Evolutionary conservation across 2,797 vertebrate genomes (phyloP), one percentile per base, ranked within the genome.

Genomic region (Bradypodion pumilum): DNA sequence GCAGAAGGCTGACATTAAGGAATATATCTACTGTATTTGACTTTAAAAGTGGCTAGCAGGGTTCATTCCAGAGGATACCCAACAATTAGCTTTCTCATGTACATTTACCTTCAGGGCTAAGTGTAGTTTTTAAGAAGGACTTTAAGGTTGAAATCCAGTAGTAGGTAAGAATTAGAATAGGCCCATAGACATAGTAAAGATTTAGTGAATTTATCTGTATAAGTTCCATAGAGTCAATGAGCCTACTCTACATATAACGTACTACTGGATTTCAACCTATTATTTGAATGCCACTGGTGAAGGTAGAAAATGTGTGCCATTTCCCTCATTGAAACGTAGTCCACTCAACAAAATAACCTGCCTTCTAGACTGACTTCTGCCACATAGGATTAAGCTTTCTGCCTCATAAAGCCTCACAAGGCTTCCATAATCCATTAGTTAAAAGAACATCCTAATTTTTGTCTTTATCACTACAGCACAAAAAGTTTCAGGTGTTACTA

Each of bases 361-460:
- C 62, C 35, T 85, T 87, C 86, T 9, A 72, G 65, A 80, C 56
- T 82, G 59, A 2, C 66, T 89, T 86, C n/a, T 89, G 37, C 44
- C 1, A 0, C 66, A 40, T 12, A 27, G 29, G 85, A 70, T 83
- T 72, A 87, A 35, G 44, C 63, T 90, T 89, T 90, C 81, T 89
- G 68, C 68, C 80, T 76, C 76, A 60, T 83, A 85, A 89, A 87
- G 60, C 56, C 77, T 29, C 10, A 44, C 56, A 52, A 12, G 77
- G 9, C 74, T 87, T 89, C 72, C 2, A 1, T 87, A 90, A 86
- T 82, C 63, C 13, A 81, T 89, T 83, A 46, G 82, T 81, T 86
- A 80, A 72, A 72, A 62, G 35, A 89, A 85, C 44, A 63, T 83
- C n/a, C 80, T 84, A 85, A 85, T 80, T 66, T 77, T 79, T n/a